Conservation (phyloP, 2,797 vertebrate genomes). For the Tenualosa ilisha region DNA sequence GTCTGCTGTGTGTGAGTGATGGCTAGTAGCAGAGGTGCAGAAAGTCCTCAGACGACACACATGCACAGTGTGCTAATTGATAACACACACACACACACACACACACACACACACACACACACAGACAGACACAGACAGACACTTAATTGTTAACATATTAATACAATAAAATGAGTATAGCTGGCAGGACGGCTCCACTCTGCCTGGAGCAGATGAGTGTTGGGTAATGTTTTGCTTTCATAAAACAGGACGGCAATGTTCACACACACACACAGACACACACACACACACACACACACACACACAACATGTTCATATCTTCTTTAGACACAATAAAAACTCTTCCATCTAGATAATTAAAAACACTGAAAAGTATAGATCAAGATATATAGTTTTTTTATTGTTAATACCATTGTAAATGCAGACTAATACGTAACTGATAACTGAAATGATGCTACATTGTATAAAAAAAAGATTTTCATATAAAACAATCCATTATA, state of each 20-base stretch:
- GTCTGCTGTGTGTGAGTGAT: background rate
- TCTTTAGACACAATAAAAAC: too few species aligned
- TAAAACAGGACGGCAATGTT: too few species aligned
- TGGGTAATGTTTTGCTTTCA: background rate
- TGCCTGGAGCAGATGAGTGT: background rate
- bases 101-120: conserved; percentile 28
- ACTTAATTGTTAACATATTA: background rate
- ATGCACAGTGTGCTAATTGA: background rate
- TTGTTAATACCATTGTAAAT: background rate
- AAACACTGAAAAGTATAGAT: too few species aligned
- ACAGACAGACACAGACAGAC: too few species aligned
- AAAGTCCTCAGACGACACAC: background rate
- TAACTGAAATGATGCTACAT: background rate
- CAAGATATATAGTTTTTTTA: background rate
- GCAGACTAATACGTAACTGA: background rate
- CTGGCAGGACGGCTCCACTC: background rate
- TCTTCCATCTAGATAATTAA: too few species aligned
- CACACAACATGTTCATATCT: too few species aligned
- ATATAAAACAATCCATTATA: conserved; percentile 3
- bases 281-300: conserved; percentile 13
- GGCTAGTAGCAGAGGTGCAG: background rate
- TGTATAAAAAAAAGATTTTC: background rate
- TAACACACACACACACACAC: conserved; percentile 9
- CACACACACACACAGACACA: background rate
- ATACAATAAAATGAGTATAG: background rate